A percentile compares a stretch with the other conserved stretches of the same genome.
Evolutionary conservation across 2,113 vertebrate genomes (phyloP).

Genomic region (Trinectes maculatus): DNA sequence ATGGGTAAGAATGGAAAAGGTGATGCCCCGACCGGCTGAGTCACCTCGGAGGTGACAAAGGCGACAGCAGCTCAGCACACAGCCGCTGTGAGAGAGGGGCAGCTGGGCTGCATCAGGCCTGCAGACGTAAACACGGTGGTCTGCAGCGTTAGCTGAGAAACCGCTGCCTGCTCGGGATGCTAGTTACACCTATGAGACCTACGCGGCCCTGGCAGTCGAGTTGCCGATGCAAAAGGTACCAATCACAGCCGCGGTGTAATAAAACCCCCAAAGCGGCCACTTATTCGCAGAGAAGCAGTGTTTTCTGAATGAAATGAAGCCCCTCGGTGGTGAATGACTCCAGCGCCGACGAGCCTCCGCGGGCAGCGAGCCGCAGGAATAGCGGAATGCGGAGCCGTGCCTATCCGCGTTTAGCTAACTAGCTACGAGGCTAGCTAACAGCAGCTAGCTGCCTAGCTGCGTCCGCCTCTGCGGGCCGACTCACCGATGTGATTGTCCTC

Average conservation of each 20-base stretch:
- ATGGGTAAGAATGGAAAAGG: neutral
- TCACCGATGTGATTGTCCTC: conserved; percentile 94
- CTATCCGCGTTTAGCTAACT: conserved; percentile 45
- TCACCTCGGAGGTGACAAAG: conserved; percentile 12
- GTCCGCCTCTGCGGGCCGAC: conserved; percentile 52
- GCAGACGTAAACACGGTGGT: conserved; percentile 44
- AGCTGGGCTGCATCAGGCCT: conserved; percentile 60
- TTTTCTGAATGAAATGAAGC: neutral
- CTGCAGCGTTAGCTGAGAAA: conserved; percentile 51
- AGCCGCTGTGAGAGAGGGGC: neutral
- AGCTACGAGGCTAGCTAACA: conserved; percentile 45
- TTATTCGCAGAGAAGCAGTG: neutral
- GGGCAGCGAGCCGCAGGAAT: conserved; percentile 47
- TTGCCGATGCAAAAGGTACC: conserved; percentile 32
- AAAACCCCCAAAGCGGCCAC: neutral
- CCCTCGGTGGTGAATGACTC: neutral
- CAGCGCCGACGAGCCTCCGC: conserved; percentile 10
- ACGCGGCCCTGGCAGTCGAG: conserved; percentile 52
- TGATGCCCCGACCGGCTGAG: neutral
- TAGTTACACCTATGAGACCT: conserved; percentile 67
- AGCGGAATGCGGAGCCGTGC: conserved; percentile 64
- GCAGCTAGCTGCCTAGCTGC: conserved; percentile 57
- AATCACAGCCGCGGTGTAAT: neutral
- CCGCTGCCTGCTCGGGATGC: conserved; percentile 69
- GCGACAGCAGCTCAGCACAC: too few relatives aligned